phyloP scores from a whole-genome alignment of 2,113 vertebrate species.

The Petrocephalus microphthalmus region DNA sequence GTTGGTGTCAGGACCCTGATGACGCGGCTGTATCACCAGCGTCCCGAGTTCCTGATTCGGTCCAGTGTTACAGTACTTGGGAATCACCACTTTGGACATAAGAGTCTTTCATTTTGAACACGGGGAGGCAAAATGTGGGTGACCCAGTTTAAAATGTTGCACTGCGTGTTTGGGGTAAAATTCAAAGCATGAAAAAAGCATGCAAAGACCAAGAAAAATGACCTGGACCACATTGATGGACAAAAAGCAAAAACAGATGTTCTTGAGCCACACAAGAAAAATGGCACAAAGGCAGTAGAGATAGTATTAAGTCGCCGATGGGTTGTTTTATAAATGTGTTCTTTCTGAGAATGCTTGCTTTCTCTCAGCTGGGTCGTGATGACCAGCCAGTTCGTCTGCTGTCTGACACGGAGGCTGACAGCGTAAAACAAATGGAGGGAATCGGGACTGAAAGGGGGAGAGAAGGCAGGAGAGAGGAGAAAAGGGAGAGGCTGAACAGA shows the following conservation, averaged over 20 bases:
- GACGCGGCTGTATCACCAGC: not conserved
- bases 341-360: not conserved
- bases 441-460: not conserved
- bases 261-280: not conserved
- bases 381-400: not conserved
- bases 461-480: not conserved
- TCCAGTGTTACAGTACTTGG: not conserved
- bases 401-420: not conserved
- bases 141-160: too few species aligned
- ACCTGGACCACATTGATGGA: not conserved
- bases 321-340: not conserved
- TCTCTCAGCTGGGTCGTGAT: not conserved
- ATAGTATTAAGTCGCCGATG: not conserved
- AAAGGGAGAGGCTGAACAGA: not conserved
- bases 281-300: not conserved
- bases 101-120: not conserved
- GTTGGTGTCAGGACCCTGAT: not conserved
- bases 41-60: not conserved
- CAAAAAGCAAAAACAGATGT: not conserved
- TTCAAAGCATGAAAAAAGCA: not conserved
- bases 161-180: not conserved
- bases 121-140: not conserved
- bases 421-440: not conserved
- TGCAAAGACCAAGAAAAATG: not conserved
- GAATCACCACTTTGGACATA: not conserved